Conservation (phyloP, 2,113 vertebrate genomes). For the Isurus oxyrinchus region DNA sequence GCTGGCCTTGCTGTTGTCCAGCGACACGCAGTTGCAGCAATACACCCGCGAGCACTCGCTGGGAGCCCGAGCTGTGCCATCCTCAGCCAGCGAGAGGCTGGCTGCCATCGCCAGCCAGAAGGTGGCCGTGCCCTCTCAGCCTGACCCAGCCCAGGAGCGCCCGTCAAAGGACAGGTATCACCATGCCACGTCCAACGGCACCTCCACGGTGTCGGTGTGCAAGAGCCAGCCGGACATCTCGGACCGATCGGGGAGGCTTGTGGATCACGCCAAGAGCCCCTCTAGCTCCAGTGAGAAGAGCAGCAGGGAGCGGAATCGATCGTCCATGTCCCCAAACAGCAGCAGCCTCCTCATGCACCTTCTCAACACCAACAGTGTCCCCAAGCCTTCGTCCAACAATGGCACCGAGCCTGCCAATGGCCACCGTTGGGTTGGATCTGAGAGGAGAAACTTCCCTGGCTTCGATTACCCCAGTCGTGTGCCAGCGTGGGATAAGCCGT, state of each 20-base stretch:
- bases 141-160: neutral
- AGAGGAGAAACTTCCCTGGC: neutral
- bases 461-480: neutral
- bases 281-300: conserved; percentile 36
- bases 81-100: conserved; percentile 86
- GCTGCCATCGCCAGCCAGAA: conserved; percentile 85
- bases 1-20: conserved; percentile 87
- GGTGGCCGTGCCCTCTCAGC: conserved; percentile 60
- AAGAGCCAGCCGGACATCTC: conserved; percentile 62
- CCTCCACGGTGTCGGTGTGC: conserved; percentile 41
- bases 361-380: conserved; percentile 85
- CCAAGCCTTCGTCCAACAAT: conserved; percentile 58
- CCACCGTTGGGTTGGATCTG: neutral
- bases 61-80: conserved; percentile 83
- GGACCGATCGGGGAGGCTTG: conserved; percentile 57
- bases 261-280: conserved; percentile 52
- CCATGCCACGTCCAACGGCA: neutral
- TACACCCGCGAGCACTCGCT: conserved; percentile 92
- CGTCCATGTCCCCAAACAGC: conserved; percentile 47
- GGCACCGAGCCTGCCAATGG: neutral
- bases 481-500: neutral
- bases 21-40: conserved; percentile 94
- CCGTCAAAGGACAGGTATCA: neutral
- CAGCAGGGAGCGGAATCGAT: neutral
- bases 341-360: conserved; percentile 89